Conservation (phyloP, 2,797 vertebrate species). For the Hoplostethus mediterraneus region DNA sequence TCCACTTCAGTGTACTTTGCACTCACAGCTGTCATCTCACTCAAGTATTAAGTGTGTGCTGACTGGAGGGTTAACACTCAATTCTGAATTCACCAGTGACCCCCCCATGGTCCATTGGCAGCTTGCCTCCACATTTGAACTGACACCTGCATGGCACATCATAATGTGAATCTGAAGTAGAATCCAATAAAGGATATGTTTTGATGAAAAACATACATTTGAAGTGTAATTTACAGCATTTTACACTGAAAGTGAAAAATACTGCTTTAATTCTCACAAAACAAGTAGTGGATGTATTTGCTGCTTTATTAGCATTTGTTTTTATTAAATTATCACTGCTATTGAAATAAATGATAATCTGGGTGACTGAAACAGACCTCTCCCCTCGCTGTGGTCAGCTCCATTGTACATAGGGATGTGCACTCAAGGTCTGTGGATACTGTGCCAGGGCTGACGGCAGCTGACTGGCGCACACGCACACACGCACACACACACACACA, state of each 20-base stretch:
- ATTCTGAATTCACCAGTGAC: constrained; percentile 8
- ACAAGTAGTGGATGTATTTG: no score
- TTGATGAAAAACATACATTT: neutral
- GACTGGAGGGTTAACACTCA: constrained; percentile 9
- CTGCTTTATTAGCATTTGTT: no score
- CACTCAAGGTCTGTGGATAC: constrained; percentile 32
- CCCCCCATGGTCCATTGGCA: neutral
- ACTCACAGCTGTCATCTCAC: neutral
- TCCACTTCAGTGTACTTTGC: constrained; percentile 21
- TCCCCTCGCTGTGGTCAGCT: constrained; percentile 5
- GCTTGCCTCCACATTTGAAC: neutral
- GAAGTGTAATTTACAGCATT: neutral
- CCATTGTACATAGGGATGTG: constrained; percentile 40
- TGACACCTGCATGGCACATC: constrained; percentile 12
- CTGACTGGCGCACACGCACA: constrained; percentile 56
- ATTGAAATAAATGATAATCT: constrained; percentile 27
- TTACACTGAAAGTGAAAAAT: neutral
- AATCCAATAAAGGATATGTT: neutral
- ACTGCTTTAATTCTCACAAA: no score
- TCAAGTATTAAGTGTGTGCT: constrained; percentile 1
- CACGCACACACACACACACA: constrained; percentile 31
- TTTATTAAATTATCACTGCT: neutral
- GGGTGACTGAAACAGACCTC: constrained; percentile 22
- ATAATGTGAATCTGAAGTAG: neutral
- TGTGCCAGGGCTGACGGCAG: constrained; percentile 61